These are phyloP conservation scores for Lasioglossum figueresi DNA, from an alignment of 2,888 invertebrate species.

Conservation along the genomic window DNA sequence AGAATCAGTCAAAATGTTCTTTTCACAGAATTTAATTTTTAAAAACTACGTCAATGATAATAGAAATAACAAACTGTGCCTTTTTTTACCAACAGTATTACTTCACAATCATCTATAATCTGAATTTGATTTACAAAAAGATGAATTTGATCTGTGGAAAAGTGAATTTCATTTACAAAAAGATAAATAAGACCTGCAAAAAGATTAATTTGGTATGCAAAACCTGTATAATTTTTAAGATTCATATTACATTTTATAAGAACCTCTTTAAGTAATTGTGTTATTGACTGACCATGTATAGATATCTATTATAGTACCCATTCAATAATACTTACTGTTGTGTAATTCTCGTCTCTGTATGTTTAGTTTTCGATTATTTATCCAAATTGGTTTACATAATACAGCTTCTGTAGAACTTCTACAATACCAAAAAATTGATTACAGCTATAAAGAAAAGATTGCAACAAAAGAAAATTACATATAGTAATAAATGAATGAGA, in stretches of 20 bases:
- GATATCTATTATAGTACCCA: not conserved
- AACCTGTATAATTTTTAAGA: not conserved
- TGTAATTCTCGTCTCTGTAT: slow-evolving; percentile 64
- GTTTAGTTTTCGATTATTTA: slow-evolving; percentile 66
- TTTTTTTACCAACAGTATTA: no score
- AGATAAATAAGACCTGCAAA: no score
- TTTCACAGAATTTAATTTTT: no score
- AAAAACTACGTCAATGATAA: no score
- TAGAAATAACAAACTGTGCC: no score
- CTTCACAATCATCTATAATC: no score
- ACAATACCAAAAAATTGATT: slow-evolving; percentile 42
- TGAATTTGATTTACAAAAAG: no score
- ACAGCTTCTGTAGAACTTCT: slow-evolving; percentile 74
- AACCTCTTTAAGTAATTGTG: not conserved
- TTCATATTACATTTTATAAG: not conserved
- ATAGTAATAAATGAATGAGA: not conserved
- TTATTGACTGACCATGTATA: not conserved
- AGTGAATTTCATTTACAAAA: no score
- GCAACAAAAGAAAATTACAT: not conserved
- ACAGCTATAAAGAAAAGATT: not conserved
- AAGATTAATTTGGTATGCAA: no score
- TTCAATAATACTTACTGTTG: slow-evolving; percentile 48
- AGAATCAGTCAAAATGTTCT: no score
- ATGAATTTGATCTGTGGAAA: no score
- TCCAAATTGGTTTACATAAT: slow-evolving; percentile 69